Evolutionary conservation across 2,113 vertebrate genomes (phyloP), one percentile per base, ranked within the genome.

Genomic region (Corydoras sp.): DNA sequence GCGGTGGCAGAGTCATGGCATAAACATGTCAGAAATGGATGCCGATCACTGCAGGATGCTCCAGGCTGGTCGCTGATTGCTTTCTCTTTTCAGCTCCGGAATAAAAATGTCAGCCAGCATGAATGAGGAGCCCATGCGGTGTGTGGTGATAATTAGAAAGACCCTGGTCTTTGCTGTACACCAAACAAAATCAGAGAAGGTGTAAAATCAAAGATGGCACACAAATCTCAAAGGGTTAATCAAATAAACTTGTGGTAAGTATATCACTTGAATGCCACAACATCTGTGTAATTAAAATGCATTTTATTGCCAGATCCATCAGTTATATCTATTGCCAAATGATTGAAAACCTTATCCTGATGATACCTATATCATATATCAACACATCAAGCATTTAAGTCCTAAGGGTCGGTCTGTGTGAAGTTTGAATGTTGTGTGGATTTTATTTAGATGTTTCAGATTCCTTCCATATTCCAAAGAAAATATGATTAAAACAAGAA

Each of bases 41-140:
- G 75, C 74, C 50, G 73, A 76, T 71, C 83, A 67, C 84, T 72
- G 85, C 78, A 79, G 84, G 85, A 74, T 60, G 76, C 71, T 65
- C 63, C 15, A 65, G 76, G 65, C 76, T 71, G 76, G 81, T 70
- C 8, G 71, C 83, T 86, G 86, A 88, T 89, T 87, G 83, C 84
- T 84, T 84, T 80, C 83, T 80, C 82, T 84, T 77, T 84, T 80
- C 72, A 59, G 29, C 76, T 65, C 81, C 82, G 80, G 80, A 83
- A 83, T 84, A 83, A 86, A 86, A 89, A 88, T 85, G 86, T 86
- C 88, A 87, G 68, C 78, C 86, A 86, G 86, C 81, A 4, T 80
- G 84, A 86, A 77, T 76, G 71, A 68, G 65, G 77, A 54, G 2
- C 50, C 49, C 84, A 74, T 68, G 72, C 79, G 82, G 83, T 53